Evolutionary conservation across 2,888 invertebrate genomes (phyloP).

Genomic region (Nymphalis c-album): DNA sequence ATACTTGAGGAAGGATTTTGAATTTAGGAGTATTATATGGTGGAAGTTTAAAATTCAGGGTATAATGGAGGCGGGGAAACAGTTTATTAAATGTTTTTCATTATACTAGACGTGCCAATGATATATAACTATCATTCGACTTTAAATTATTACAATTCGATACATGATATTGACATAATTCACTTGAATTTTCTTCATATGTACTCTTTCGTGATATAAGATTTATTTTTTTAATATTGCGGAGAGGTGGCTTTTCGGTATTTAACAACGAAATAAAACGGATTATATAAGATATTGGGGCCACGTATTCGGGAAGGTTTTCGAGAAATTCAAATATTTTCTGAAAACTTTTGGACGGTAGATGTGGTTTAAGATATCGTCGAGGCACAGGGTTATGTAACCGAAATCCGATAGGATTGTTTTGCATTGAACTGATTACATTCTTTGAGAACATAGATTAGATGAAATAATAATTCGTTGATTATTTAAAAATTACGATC

Average conservation of each 20-base stretch:
- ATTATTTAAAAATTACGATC: background rate
- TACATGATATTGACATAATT: constrained; percentile 8
- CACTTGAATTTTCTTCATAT: constrained; percentile 8
- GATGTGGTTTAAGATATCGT: background rate
- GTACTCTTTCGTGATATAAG: constrained; percentile 10
- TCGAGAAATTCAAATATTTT: constrained; percentile 18
- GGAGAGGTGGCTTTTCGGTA: constrained; percentile 11
- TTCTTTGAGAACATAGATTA: constrained; percentile 23
- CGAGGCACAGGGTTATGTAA: constrained; percentile 32
- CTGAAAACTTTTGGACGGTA: constrained; percentile 9
- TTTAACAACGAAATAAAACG: constrained; percentile 21
- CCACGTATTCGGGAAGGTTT: constrained; percentile 22
- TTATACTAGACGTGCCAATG: constrained; percentile 9
- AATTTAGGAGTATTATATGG: constrained; percentile 3
- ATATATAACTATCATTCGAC: constrained; percentile 4
- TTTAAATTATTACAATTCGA: constrained; percentile 1
- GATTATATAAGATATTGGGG: constrained; percentile 13
- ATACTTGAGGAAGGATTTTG: background rate
- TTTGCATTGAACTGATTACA: constrained; percentile 13
- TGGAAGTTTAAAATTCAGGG: constrained; percentile 16
- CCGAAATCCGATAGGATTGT: constrained; percentile 19
- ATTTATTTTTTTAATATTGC: constrained; percentile 2
- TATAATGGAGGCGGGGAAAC: constrained; percentile 12
- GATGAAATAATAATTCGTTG: constrained; percentile 16
- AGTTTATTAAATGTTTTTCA: background rate